Conservation (phyloP, 2,113 vertebrate species). For the Myrmecophaga tridactyla region DNA sequence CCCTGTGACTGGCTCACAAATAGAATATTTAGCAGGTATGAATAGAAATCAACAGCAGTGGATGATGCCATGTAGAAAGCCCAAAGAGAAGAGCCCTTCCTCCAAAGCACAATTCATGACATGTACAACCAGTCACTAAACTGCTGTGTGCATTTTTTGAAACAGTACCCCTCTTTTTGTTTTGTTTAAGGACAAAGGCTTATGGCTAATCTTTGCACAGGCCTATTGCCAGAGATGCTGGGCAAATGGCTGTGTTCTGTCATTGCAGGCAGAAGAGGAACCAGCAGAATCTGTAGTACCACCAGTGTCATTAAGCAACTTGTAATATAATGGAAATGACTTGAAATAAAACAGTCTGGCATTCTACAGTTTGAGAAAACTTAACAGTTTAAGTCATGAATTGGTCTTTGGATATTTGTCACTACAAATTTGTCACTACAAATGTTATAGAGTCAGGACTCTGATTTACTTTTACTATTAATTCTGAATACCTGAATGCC, state of each 20-base stretch:
- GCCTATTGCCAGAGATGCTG: constrained; percentile 3
- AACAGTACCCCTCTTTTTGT: constrained; percentile 22
- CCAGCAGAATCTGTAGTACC: constrained; percentile 35
- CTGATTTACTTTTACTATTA: not conserved
- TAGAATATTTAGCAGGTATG: constrained; percentile 17
- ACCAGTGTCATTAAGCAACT: constrained; percentile 54
- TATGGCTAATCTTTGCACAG: constrained; percentile 22
- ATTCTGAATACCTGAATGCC: not conserved
- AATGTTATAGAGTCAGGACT: not conserved
- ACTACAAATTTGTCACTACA: not conserved
- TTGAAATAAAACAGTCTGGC: constrained; percentile 64
- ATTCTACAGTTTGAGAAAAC: not conserved
- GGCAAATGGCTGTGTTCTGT: constrained; percentile 41
- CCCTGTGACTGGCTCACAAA: not conserved
- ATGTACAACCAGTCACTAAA: not conserved
- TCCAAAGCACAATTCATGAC: not conserved
- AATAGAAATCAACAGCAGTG: not conserved
- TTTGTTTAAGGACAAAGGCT: not conserved
- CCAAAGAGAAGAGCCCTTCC: not conserved
- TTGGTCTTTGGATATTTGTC: not conserved
- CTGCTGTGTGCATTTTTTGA: constrained; percentile 27
- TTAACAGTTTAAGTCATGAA: not conserved
- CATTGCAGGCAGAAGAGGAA: constrained; percentile 63
- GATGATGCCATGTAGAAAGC: not conserved
- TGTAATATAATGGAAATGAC: constrained; percentile 65